Base-by-base conservation (phyloP, 1,140 invertebrate genomes). In the Tachypleus tridentatus region DNA sequence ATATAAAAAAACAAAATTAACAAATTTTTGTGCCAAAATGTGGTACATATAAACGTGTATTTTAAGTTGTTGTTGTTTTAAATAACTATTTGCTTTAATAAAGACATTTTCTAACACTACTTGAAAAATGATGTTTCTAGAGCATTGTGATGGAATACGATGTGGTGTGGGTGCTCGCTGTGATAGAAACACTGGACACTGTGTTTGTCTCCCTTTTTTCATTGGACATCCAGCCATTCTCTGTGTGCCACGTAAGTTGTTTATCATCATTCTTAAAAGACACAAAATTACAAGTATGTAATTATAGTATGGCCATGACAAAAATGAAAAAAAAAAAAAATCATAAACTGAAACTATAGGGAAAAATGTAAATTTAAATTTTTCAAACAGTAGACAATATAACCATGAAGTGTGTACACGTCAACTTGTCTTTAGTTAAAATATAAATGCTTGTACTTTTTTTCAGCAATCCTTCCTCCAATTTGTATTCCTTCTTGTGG, bases 231-330 rank as follows among this genome's bases (percentile, higher is more conserved):
- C 91, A 3, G 86, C 91, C 72, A 77, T 92, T 6, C 80, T 93
- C 47, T 94, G 91, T 74, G 91, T 93, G 83, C 91, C 91, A 74
- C 90, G 87, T 89, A 83, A 88, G 87, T 94, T 89, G 73, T 48
- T 58, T 7, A 80, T 80, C 3, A 72, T 29, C 2, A 29, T 29
- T 29, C 29, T 29, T 29, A 1, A 29, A 29, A 29, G 29, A 29
- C 29, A 29, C 29, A 29, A 29, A 29, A 29, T 29, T 29, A 29
- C 29, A 29, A 29, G 2, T 29, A 29, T 29, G 29, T 29, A 29
- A 29, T 29, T 29, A 29, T 29, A 29, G 29, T 29, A 29, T 29
- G 29, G 29, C 29, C 29, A 29, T 29, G 29, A 29, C 29, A 29
- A 29, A 29, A 29, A 29, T 29, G 29, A 29, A 29, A 29, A 29